phyloP scores from a whole-genome alignment of 2,888 invertebrate species.

The Brachypterus glaber region DNA sequence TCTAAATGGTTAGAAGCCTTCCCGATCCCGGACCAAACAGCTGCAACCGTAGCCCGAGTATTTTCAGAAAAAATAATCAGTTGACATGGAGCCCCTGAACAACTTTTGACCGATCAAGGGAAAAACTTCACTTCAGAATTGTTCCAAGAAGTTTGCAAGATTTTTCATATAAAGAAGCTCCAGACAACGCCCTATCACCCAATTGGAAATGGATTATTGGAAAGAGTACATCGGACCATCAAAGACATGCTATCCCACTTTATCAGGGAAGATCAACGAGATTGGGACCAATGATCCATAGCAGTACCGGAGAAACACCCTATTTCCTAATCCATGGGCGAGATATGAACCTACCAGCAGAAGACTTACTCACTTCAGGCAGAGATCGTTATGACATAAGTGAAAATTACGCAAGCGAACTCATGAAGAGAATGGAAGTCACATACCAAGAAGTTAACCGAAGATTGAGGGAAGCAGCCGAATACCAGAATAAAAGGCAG shows the following conservation, averaged over 20 bases:
- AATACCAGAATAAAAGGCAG: background rate
- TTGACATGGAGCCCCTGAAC: slow-evolving; percentile 23
- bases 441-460: background rate
- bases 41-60: slow-evolving; percentile 19
- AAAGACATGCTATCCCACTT: slow-evolving; percentile 22
- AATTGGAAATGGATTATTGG: slow-evolving; percentile 2
- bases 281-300: slow-evolving; percentile 14
- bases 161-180: slow-evolving; percentile 2
- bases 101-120: slow-evolving; percentile 24
- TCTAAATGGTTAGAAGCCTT: slow-evolving; percentile 23
- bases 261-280: slow-evolving; percentile 20
- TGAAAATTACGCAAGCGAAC: slow-evolving; percentile 15
- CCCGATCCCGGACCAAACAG: slow-evolving; percentile 19
- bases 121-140: slow-evolving; percentile 21
- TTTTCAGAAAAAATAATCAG: slow-evolving; percentile 20
- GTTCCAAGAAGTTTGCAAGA: slow-evolving; percentile 6
- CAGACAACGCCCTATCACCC: slow-evolving; percentile 7
- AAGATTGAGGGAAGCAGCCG: too few relatives aligned
- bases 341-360: slow-evolving; percentile 14
- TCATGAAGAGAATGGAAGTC: background rate
- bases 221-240: slow-evolving; percentile 18
- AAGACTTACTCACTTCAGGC: slow-evolving; percentile 14
- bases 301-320: slow-evolving; percentile 16
- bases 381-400: slow-evolving; percentile 13
- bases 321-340: slow-evolving; percentile 18